Base-by-base conservation (phyloP, 2,113 vertebrate species). In the Phocoena phocoena region DNA sequence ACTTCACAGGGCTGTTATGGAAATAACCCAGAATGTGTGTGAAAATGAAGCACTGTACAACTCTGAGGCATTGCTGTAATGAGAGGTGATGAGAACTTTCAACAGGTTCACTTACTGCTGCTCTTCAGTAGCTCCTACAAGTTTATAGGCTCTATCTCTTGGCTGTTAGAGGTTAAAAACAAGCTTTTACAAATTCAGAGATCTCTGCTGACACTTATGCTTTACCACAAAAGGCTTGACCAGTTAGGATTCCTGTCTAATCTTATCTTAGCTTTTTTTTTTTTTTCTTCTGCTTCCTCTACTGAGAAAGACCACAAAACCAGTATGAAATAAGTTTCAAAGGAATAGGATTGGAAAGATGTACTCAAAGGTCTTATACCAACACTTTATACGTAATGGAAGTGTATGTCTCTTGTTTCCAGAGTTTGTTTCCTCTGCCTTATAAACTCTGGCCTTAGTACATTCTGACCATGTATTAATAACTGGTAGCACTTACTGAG, bases 391-490 rank as follows among this genome's bases (percentile, higher is more conserved):
- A 76, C 53, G 68, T 68, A 70, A 11, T 74, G 73, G 17, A 85
- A 90, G 53, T 67, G 21, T 83, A 13, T n/a, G 18, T 41, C 44
- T 70, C 60, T 73, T 26, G 5, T 81, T 80, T 85, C 55, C 58
- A n/a, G 67, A 89, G 50, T 71, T 60, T 25, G 18, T 70, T 74
- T 86, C 50, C 31, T 86, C 67, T 87, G 63, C 38, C 60, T 86
- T 55, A 55, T 33, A 83, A 94, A 93, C n/a, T n/a, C 25, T 67
- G 71, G 41, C 25, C 36, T 20, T 41, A 79, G 31, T 86, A 58
- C 63, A 53, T 92, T 92, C 71, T 84, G 53, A 67, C 36, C n/a
- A 38, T 87, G 76, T 95, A 53, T 53, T 76, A 91, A 38, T 86
- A 79, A 87, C 28, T 68, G 38, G 50, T 82, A 81, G 53, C 62